phyloP scores from a whole-genome alignment of 1,140 invertebrate species.

The Heterodera schachtii region DNA sequence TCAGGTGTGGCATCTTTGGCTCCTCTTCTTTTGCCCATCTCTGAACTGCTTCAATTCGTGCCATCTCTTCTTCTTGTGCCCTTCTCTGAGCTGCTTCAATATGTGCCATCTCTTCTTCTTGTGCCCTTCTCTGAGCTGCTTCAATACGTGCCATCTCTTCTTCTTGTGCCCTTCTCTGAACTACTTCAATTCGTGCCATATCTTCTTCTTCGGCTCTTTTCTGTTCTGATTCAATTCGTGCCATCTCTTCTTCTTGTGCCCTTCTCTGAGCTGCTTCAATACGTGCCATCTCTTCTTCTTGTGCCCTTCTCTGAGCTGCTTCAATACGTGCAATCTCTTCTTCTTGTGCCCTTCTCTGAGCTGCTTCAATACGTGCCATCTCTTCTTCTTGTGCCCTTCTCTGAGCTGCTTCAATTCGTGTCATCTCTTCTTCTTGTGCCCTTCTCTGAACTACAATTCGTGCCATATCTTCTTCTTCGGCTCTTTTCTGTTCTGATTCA shows the following conservation, averaged over 20 bases:
- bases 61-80: neutral
- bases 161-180: slow-evolving; percentile 4
- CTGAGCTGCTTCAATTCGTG: neutral
- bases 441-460: neutral
- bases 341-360: neutral
- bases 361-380: neutral
- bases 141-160: slow-evolving; percentile 47
- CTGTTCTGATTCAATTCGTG: neutral
- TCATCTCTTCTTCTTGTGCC: neutral
- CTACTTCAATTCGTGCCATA: slow-evolving; percentile 24
- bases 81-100: slow-evolving; percentile 37
- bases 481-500: slow-evolving; percentile 44
- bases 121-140: slow-evolving; percentile 20
- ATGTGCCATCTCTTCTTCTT: slow-evolving; percentile 43
- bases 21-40: neutral
- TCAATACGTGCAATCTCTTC: neutral
- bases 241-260: slow-evolving; percentile 42
- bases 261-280: slow-evolving; percentile 45
- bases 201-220: neutral
- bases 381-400: no score
- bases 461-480: slow-evolving; percentile 39
- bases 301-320: neutral
- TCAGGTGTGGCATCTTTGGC: neutral
- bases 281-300: slow-evolving; percentile 46
- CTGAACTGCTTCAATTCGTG: neutral